Percentiles rank a stretch among this genome's conserved stretches.
phyloP scores from a whole-genome alignment of 2,888 invertebrate species.

The Acrocyrtus sp. region DNA sequence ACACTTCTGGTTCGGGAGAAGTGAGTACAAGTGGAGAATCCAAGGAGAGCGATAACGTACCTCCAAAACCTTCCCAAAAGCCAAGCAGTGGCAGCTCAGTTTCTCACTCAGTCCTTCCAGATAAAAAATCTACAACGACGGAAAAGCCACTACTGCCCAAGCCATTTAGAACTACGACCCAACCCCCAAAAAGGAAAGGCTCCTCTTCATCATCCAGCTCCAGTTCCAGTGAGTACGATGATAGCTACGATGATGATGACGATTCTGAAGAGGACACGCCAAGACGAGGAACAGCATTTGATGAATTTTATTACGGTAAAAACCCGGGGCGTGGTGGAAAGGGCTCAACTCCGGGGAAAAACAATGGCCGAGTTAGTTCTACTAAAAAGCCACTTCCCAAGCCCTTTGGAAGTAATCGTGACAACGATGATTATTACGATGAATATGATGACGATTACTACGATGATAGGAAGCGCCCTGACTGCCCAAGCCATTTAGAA shows the following conservation, averaged over 20 bases:
- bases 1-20: constrained; percentile 24
- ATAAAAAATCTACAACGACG: constrained; percentile 9
- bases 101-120: neutral
- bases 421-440: constrained; percentile 15
- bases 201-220: neutral
- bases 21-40: constrained; percentile 21
- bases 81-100: neutral
- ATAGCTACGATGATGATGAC: constrained; percentile 5
- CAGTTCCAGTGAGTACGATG: constrained; percentile 22
- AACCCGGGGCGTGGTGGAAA: neutral
- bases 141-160: constrained; percentile 29
- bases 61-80: neutral
- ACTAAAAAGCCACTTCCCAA: constrained; percentile 23
- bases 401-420: constrained; percentile 9
- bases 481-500: constrained; percentile 38
- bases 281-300: neutral
- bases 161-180: constrained; percentile 30
- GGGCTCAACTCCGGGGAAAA: neutral
- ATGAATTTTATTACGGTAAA: constrained; percentile 6
- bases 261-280: neutral
- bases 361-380: neutral
- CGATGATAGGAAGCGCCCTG: constrained; percentile 16
- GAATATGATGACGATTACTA: constrained; percentile 25
- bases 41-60: neutral
- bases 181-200: constrained; percentile 1